phyloP scores from a whole-genome alignment of 2,888 invertebrate species.

The Tenthredo mesomela region DNA sequence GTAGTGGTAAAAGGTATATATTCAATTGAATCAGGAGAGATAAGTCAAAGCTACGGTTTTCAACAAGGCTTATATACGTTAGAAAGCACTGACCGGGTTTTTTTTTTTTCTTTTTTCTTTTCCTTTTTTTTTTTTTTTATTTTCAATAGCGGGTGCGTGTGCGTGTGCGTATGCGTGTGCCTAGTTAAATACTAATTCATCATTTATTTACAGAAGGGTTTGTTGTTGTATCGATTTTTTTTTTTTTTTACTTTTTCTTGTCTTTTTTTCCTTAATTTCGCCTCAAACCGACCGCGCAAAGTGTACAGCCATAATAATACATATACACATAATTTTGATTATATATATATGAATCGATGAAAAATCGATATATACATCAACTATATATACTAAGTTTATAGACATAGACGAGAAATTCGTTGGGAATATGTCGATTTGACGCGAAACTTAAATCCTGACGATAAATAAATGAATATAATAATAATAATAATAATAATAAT shows the following conservation, averaged over 20 bases:
- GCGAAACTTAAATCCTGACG: neutral
- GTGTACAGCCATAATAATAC: too few species aligned
- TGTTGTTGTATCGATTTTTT: neutral
- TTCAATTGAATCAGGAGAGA: neutral
- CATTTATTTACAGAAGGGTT: neutral
- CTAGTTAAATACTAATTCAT: slow-evolving; percentile 10
- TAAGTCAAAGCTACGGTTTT: neutral
- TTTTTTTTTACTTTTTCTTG: neutral
- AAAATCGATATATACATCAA: too few species aligned
- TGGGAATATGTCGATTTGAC: neutral
- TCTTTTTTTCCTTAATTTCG: neutral
- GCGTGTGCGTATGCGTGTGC: slow-evolving; percentile 49
- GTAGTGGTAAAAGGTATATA: neutral
- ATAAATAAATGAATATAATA: neutral
- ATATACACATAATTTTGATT: too few species aligned
- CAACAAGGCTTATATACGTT: neutral
- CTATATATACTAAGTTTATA: too few species aligned
- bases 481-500: too few species aligned
- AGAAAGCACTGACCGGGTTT: slow-evolving; percentile 15
- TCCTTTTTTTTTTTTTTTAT: neutral
- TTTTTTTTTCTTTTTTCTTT: neutral
- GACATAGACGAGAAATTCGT: too few species aligned
- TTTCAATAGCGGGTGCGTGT: slow-evolving; percentile 5
- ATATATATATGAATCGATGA: too few species aligned
- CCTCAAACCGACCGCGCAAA: neutral